A percentile compares a stretch with the other conserved stretches of the same genome.
phyloP scores from a whole-genome alignment of 2,888 invertebrate genomes.

The Apantesis nais region DNA sequence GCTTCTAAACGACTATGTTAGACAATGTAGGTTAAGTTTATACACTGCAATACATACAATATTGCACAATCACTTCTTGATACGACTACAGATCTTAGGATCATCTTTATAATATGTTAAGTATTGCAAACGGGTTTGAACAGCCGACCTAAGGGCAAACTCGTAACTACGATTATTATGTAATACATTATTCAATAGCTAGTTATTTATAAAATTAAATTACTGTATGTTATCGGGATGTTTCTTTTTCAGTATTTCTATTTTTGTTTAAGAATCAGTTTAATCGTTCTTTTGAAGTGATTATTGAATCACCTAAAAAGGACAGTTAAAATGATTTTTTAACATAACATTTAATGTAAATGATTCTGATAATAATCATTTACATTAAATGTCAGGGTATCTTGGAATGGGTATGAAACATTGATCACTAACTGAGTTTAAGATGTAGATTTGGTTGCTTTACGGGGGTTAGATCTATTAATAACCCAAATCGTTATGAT shows the following conservation, averaged over 20 bases:
- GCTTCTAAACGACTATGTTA: slow-evolving; percentile 19
- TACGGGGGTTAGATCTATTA: background rate
- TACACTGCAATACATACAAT: slow-evolving; percentile 41
- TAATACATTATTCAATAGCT: background rate
- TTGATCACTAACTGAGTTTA: background rate
- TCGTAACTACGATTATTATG: background rate
- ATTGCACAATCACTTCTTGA: slow-evolving; percentile 47
- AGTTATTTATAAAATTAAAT: background rate
- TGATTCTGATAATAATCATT: background rate
- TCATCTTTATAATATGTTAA: slow-evolving; percentile 25
- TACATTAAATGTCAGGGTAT: background rate
- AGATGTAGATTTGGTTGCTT: background rate
- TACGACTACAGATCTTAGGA: slow-evolving; percentile 31
- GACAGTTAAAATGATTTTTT: no score
- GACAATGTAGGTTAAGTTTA: slow-evolving; percentile 32
- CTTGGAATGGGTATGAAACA: background rate
- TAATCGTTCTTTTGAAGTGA: background rate
- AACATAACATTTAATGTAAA: no score
- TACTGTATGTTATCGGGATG: background rate
- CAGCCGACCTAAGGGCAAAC: slow-evolving; percentile 1
- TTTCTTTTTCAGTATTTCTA: background rate
- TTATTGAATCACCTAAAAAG: no score
- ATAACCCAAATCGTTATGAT: background rate
- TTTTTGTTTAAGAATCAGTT: background rate
- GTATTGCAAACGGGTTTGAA: slow-evolving; percentile 14